Conservation (phyloP, 2,113 vertebrate species). For the Atractosteus spatula region DNA sequence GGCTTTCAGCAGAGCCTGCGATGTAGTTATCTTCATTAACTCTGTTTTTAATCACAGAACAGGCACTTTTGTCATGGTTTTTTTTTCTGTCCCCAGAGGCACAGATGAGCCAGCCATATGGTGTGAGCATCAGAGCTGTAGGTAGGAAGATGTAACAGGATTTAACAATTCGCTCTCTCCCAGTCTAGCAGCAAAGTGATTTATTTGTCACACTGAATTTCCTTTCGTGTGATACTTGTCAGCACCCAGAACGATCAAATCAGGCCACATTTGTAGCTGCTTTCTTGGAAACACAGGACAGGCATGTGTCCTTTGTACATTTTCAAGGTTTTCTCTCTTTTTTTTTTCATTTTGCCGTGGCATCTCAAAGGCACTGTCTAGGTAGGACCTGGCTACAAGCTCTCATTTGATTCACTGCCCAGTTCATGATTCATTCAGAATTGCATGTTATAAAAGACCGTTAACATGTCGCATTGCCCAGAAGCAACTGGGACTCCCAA, state of each 20-base stretch:
- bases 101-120: background rate
- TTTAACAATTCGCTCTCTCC: background rate
- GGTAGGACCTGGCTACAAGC: too few species aligned
- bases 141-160: background rate
- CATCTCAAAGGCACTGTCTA: too few species aligned
- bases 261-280: background rate
- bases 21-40: background rate
- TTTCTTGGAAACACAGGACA: background rate
- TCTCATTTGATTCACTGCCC: too few species aligned
- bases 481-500: too few species aligned
- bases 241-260: background rate
- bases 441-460: too few species aligned
- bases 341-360: too few species aligned
- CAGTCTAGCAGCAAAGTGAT: background rate
- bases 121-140: background rate
- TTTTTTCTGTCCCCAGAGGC: background rate
- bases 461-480: too few species aligned
- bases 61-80: background rate
- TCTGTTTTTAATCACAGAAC: background rate
- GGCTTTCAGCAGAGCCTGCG: background rate
- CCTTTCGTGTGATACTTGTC: conserved; percentile 3
- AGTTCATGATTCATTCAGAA: too few species aligned
- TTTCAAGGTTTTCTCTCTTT: too few species aligned
- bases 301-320: background rate
- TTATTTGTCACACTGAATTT: conserved; percentile 2